These are phyloP conservation scores for Clupea harengus DNA, from an alignment of 2,113 vertebrate genomes.

Conservation along the genomic window DNA sequence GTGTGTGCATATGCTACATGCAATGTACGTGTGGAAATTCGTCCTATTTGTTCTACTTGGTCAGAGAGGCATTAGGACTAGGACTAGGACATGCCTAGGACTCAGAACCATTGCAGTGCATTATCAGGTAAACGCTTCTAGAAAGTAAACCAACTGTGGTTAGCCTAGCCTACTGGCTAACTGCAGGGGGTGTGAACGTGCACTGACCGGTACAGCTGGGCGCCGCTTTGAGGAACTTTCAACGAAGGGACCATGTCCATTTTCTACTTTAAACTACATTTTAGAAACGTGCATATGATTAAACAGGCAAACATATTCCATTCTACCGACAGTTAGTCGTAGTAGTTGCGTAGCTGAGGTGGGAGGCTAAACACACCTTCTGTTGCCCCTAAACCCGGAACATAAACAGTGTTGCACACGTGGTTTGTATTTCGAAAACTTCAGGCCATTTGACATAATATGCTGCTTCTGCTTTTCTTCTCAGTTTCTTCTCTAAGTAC, in stretches of 20 bases:
- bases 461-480: not conserved
- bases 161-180: not conserved
- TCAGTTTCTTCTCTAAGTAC: not conserved
- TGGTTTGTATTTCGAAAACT: not conserved
- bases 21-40: not conserved
- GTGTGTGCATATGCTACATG: not conserved
- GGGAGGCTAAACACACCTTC: not conserved
- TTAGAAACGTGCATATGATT: not conserved
- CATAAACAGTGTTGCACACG: slow-evolving; percentile 15
- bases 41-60: not conserved
- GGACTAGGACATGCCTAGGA: not conserved
- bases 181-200: too few relatives aligned
- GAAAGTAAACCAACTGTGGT: not conserved
- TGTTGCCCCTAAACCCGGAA: not conserved
- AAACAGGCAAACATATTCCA: not conserved
- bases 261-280: not conserved
- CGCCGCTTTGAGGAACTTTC: slow-evolving; percentile 58
- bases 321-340: not conserved
- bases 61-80: not conserved
- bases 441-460: not conserved
- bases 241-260: slow-evolving; percentile 62
- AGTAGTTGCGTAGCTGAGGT: too few relatives aligned
- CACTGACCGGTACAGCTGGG: slow-evolving; percentile 64
- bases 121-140: not conserved
- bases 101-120: not conserved